phyloP scores from a whole-genome alignment of 2,888 invertebrate genomes.

The Orthonychiurus folsomi region DNA sequence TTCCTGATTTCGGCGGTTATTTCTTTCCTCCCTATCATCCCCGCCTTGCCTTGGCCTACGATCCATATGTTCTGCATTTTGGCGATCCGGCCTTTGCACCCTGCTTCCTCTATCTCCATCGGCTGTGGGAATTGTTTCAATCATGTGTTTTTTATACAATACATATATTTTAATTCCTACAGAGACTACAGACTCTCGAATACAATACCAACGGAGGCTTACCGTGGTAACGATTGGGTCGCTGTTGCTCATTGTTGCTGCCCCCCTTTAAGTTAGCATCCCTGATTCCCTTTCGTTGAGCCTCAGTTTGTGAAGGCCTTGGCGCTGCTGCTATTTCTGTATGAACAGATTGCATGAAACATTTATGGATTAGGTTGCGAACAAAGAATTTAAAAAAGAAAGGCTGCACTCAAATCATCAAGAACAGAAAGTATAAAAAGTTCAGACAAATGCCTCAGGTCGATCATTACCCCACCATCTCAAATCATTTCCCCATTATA shows the following conservation, averaged over 20 bases:
- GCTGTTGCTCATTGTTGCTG: constrained; percentile 10
- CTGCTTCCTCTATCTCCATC: background rate
- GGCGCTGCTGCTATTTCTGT: no score
- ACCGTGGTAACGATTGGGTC: background rate
- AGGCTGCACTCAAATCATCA: no score
- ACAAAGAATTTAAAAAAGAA: no score
- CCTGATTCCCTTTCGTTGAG: constrained; percentile 32
- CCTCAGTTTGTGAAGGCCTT: no score
- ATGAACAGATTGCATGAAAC: no score
- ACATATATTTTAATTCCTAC: no score
- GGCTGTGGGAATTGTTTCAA: background rate
- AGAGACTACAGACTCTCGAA: no score
- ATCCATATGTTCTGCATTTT: constrained; percentile 19
- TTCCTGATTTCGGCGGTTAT: constrained; percentile 53
- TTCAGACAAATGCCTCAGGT: constrained; percentile 2
- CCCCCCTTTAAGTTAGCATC: constrained; percentile 31
- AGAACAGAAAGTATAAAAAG: no score
- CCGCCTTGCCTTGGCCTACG: constrained; percentile 33
- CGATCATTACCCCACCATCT: background rate
- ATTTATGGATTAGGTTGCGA: no score
- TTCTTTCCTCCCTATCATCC: constrained; percentile 60
- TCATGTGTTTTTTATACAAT: no score
- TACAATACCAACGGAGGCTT: no score
- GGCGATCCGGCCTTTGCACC: background rate
- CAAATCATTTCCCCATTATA: background rate